Base-by-base conservation (phyloP, 2,797 vertebrate species). In the Poecilia wingei region DNA sequence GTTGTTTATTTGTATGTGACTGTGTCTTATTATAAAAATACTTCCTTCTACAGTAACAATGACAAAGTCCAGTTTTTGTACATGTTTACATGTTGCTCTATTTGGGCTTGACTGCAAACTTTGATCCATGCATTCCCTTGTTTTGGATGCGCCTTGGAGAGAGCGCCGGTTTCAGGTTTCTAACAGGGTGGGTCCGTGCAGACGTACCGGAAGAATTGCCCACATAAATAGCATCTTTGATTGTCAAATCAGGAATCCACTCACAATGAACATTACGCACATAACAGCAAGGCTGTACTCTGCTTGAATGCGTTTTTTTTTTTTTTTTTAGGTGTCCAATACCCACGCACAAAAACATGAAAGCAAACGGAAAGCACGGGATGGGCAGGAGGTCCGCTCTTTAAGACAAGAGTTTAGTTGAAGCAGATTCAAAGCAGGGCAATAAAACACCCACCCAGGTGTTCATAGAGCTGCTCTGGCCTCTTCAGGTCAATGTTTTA, bases 251-350 rank as follows among this genome's bases (percentile, higher is more conserved):
- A 92, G 83, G 85, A 86, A 80, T 81, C 72, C 33, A 79, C 70
- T 75, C 77, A 94, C 91, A 95, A 94, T 93, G 69, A 83, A 82
- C 74, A 69, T 79, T 82, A 74, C 8, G 55, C 75, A 82, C 79
- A 88, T 86, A 88, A 89, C 39, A 92, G 91, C 70, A 16, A 70
- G 61, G 70, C 79, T 87, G 83, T 91, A 95, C 95, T 95, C 91
- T 95, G 95, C 94, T 93, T 95, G 94, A 94, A 91, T 95, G 94
- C 72, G 69, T 90, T 91, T 94, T 95, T 41, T 41, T 39, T 39
- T 39, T 39, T 39, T 41, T 41, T 41, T 87, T 9, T 25, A 57
- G 91, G 89, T 79, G 45, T n/a, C 22, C 82, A 79, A 73, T 73
- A 31, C 75, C 74, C 82, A 78, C 79, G 69, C 79, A 79, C 61